These are phyloP conservation scores for Saturnia japonica DNA, from an alignment of 2,888 invertebrate genomes.

Conservation along the genomic window DNA sequence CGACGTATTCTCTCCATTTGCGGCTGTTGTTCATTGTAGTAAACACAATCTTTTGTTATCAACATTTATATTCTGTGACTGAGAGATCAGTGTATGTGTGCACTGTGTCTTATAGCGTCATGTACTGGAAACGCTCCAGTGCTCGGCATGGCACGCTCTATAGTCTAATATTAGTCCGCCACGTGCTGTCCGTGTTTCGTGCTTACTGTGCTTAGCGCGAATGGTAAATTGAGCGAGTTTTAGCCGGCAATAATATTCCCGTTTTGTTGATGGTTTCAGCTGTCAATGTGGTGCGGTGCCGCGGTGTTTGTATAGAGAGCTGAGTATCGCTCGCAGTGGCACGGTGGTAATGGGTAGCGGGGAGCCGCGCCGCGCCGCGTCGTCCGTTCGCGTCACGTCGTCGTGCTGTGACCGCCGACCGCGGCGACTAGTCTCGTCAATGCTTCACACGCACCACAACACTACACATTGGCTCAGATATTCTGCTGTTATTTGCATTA, in stretches of 20 bases:
- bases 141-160: constrained; percentile 48
- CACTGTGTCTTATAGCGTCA: constrained; percentile 46
- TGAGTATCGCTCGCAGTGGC: constrained; percentile 18
- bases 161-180: constrained; percentile 65
- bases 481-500: constrained; percentile 57
- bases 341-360: constrained; percentile 41
- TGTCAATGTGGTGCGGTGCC: constrained; percentile 62
- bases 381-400: constrained; percentile 42
- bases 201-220: constrained; percentile 67
- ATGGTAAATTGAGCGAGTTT: constrained; percentile 54
- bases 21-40: constrained; percentile 66
- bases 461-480: constrained; percentile 45
- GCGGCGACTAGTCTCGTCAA: constrained; percentile 28
- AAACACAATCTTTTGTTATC: constrained; percentile 57
- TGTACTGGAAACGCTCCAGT: constrained; percentile 46
- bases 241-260: constrained; percentile 49
- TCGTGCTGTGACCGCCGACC: constrained; percentile 48
- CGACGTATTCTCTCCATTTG: constrained; percentile 77
- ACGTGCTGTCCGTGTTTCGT: constrained; percentile 72
- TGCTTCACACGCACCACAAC: constrained; percentile 20
- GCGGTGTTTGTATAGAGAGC: constrained; percentile 35
- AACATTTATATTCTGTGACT: constrained; percentile 70
- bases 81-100: constrained; percentile 48
- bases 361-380: constrained; percentile 42
- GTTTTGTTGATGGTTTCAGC: constrained; percentile 72